Conservation (phyloP, 2,797 vertebrate species). For the Betta splendens region DNA sequence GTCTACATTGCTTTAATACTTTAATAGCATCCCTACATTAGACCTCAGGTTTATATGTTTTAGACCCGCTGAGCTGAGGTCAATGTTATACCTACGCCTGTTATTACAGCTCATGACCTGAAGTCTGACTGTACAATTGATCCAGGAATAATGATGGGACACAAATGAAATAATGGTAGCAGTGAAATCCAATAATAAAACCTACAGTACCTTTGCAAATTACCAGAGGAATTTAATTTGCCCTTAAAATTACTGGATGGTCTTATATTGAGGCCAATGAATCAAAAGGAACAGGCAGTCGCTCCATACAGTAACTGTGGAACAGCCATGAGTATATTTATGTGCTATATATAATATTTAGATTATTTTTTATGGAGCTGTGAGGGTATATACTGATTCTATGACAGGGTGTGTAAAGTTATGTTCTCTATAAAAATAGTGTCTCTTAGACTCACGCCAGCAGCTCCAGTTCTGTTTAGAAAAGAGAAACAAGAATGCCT, state of each 20-base stretch:
- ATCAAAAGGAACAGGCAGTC: slow-evolving; percentile 42
- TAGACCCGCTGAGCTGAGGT: too few relatives aligned
- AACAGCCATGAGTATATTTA: slow-evolving; percentile 19
- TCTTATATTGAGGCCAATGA: slow-evolving; percentile 45
- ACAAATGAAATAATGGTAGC: slow-evolving; percentile 58
- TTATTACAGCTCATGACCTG: slow-evolving; percentile 35
- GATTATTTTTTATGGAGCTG: too few relatives aligned
- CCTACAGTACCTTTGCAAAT: slow-evolving; percentile 38
- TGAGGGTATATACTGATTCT: too few relatives aligned
- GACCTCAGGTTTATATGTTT: slow-evolving; percentile 24
- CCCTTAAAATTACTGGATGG: slow-evolving; percentile 6
- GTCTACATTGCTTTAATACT: too few relatives aligned
- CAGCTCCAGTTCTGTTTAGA: background rate
- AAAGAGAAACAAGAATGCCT: background rate
- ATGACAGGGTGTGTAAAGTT: too few relatives aligned
- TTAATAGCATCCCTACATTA: background rate
- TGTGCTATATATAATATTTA: too few relatives aligned
- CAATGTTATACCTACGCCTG: slow-evolving; percentile 8
- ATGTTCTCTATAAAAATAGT: background rate
- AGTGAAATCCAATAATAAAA: slow-evolving; percentile 29
- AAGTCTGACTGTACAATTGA: slow-evolving; percentile 43
- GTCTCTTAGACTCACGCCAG: slow-evolving; percentile 22
- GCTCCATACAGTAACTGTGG: slow-evolving; percentile 17
- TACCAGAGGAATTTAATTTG: slow-evolving; percentile 29
- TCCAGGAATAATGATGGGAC: slow-evolving; percentile 15